A percentile compares a stretch with the other conserved stretches of the same genome.
phyloP scores from a whole-genome alignment of 2,113 vertebrate species.

The Perca fluviatilis region DNA sequence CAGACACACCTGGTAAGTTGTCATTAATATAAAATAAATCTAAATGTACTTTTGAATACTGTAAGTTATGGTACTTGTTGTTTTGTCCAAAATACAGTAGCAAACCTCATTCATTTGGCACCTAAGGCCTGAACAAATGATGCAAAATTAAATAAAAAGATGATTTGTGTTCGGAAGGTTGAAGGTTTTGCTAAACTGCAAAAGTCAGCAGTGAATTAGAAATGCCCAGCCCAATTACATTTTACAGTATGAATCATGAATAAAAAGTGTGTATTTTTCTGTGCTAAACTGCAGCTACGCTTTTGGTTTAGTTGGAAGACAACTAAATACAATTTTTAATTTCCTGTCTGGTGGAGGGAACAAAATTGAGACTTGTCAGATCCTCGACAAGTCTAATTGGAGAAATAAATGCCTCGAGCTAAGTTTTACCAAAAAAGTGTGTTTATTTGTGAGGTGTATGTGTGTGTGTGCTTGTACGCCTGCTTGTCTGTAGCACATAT shows the following conservation, averaged over 20 bases:
- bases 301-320: constrained; percentile 47
- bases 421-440: constrained; percentile 49
- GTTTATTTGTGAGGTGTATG: constrained; percentile 40
- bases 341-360: constrained; percentile 64
- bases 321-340: constrained; percentile 59
- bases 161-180: not conserved
- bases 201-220: constrained; percentile 5
- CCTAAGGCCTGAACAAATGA: not conserved
- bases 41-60: not conserved
- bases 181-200: constrained; percentile 1
- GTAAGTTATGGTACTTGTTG: not conserved
- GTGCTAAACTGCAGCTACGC: constrained; percentile 39
- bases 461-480: not conserved
- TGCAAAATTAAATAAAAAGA: not conserved
- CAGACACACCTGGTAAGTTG: not conserved
- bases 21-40: not conserved
- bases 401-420: constrained; percentile 58
- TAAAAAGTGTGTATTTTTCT: not conserved
- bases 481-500: constrained; percentile 6
- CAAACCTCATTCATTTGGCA: not conserved
- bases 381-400: constrained; percentile 60
- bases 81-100: not conserved
- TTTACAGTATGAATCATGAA: constrained; percentile 16
- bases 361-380: constrained; percentile 65
- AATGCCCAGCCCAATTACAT: constrained; percentile 22